A percentile compares a stretch with the other conserved stretches of the same genome.
These are phyloP conservation scores for Dicyrtoma fusca DNA, from an alignment of 2,888 invertebrate species.

Conservation along the genomic window DNA sequence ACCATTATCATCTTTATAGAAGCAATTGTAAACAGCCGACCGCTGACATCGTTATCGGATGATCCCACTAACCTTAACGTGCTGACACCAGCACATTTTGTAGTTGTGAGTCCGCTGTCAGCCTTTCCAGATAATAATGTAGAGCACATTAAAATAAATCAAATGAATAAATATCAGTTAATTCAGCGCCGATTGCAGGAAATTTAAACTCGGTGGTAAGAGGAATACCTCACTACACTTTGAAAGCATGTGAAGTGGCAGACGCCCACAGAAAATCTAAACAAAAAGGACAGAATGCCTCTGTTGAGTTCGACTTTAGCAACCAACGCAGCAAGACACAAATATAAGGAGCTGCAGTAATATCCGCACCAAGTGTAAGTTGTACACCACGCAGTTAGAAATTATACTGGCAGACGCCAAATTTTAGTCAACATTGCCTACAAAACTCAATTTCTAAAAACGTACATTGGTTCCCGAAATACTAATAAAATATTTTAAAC, in stretches of 20 bases:
- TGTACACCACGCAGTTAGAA: too few species aligned
- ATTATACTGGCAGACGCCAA: too few species aligned
- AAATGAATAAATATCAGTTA: slow-evolving; percentile 8
- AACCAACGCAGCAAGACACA: too few species aligned
- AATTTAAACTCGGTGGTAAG: slow-evolving; percentile 30
- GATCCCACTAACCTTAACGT: slow-evolving; percentile 52
- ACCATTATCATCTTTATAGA: slow-evolving; percentile 49
- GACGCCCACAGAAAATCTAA: not conserved
- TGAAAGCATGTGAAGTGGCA: slow-evolving; percentile 30
- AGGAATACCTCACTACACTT: slow-evolving; percentile 21
- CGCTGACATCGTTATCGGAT: slow-evolving; percentile 51
- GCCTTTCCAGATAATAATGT: slow-evolving; percentile 5
- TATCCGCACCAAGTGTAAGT: too few species aligned
- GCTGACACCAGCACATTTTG: slow-evolving; percentile 52
- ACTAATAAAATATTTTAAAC: too few species aligned
- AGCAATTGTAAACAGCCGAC: slow-evolving; percentile 54
- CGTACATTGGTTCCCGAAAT: too few species aligned
- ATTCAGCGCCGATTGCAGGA: slow-evolving; percentile 11
- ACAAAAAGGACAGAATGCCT: too few species aligned
- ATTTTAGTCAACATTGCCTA: too few species aligned
- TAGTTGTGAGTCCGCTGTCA: slow-evolving; percentile 28
- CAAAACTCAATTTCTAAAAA: too few species aligned
- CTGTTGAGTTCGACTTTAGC: too few species aligned
- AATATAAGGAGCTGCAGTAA: too few species aligned
- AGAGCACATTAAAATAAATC: not conserved